phyloP scores from a whole-genome alignment of 2,888 invertebrate genomes.

The Eurytoma californica region DNA sequence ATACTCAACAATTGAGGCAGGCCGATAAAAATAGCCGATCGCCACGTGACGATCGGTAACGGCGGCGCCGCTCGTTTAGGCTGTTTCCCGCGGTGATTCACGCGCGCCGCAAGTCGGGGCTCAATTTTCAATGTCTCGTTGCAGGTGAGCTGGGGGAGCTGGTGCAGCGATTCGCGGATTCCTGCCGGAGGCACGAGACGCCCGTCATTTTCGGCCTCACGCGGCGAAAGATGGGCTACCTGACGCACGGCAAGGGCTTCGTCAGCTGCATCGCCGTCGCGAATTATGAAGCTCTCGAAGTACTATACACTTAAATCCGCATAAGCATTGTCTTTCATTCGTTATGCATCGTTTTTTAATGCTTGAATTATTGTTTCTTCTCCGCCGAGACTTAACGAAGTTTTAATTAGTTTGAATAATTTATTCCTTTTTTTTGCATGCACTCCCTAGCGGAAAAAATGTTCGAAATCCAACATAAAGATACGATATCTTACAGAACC shows the following conservation, averaged over 20 bases:
- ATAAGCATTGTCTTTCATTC: background rate
- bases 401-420: background rate
- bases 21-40: too few species aligned
- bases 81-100: too few species aligned
- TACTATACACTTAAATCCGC: slow-evolving; percentile 47
- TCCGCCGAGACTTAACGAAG: background rate
- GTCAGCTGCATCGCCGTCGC: slow-evolving; percentile 65
- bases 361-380: background rate
- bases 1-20: too few species aligned
- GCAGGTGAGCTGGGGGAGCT: slow-evolving; percentile 65
- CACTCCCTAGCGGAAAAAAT: too few species aligned
- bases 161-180: slow-evolving; percentile 59
- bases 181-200: slow-evolving; percentile 61
- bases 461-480: too few species aligned
- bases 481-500: too few species aligned
- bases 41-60: too few species aligned
- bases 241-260: slow-evolving; percentile 64
- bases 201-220: slow-evolving; percentile 64
- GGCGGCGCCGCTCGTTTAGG: too few species aligned
- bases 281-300: slow-evolving; percentile 66
- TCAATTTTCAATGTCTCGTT: slow-evolving; percentile 47
- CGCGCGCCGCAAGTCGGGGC: background rate
- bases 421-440: too few species aligned
- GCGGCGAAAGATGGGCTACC: slow-evolving; percentile 67
- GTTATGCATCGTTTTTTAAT: background rate